Conservation (phyloP, 2,113 vertebrate genomes). For the Cyprinus carpio region DNA sequence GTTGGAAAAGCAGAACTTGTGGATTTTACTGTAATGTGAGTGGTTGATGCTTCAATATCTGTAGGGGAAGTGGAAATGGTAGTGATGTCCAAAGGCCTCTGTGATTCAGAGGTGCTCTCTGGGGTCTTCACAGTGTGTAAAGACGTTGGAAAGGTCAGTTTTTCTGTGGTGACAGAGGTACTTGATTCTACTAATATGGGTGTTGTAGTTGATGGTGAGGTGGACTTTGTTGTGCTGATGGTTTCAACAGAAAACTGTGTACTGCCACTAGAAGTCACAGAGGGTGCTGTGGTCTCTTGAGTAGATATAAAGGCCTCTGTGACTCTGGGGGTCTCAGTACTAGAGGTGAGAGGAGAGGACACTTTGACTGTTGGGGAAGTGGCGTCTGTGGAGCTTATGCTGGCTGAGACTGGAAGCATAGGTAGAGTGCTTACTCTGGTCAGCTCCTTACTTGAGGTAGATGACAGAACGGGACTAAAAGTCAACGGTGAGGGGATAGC, state of each 20-base stretch:
- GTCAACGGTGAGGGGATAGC: neutral
- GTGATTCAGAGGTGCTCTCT: constrained; percentile 45
- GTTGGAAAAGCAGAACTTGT: constrained; percentile 39
- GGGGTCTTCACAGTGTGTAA: constrained; percentile 59
- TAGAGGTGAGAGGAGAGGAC: constrained; percentile 43
- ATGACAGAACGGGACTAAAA: constrained; percentile 27
- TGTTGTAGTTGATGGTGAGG: constrained; percentile 36
- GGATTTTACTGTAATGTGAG: constrained; percentile 35
- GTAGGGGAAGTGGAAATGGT: constrained; percentile 50
- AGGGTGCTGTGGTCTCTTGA: constrained; percentile 54
- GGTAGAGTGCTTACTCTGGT: constrained; percentile 50
- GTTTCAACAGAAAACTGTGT: constrained; percentile 49
- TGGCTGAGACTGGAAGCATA: constrained; percentile 25
- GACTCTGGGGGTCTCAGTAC: constrained; percentile 33
- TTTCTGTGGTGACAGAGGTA: constrained; percentile 53
- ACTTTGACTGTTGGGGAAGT: constrained; percentile 54
- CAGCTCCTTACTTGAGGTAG: constrained; percentile 31
- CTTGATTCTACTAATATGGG: constrained; percentile 52
- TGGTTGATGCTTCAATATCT: constrained; percentile 53
- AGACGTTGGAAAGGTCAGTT: constrained; percentile 24
- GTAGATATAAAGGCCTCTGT: constrained; percentile 50
- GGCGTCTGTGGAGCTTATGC: constrained; percentile 47
- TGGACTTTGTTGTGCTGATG: constrained; percentile 37
- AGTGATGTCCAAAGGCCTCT: constrained; percentile 15
- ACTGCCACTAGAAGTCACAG: constrained; percentile 44